Conservation (phyloP, 2,113 vertebrate species). For the Galeopterus variegatus region DNA sequence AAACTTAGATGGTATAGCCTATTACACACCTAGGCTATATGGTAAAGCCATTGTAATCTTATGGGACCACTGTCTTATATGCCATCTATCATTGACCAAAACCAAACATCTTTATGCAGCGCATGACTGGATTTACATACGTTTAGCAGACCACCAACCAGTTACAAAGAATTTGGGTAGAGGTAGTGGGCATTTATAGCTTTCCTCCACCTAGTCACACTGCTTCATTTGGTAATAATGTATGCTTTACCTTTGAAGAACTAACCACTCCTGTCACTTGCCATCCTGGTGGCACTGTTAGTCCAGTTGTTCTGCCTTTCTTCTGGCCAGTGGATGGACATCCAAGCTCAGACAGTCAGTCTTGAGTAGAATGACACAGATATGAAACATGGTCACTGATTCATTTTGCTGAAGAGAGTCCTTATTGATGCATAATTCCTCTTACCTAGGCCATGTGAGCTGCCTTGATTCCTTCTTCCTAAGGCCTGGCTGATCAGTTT, state of each 20-base stretch:
- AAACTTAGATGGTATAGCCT: too few relatives aligned
- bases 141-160: neutral
- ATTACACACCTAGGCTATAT: too few relatives aligned
- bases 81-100: too few relatives aligned
- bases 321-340: neutral
- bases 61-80: too few relatives aligned
- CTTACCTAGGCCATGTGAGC: neutral
- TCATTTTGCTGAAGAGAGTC: neutral
- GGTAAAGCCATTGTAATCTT: too few relatives aligned
- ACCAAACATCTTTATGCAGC: too few relatives aligned
- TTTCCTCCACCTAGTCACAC: neutral
- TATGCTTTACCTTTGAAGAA: neutral
- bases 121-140: neutral
- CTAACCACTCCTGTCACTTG: neutral
- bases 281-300: neutral
- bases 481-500: neutral
- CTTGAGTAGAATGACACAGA: neutral
- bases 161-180: neutral
- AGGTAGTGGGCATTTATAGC: neutral
- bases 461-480: neutral
- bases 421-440: neutral
- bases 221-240: neutral
- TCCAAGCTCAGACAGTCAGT: neutral
- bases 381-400: neutral
- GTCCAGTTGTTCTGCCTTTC: neutral